Base-by-base conservation (phyloP, 2,797 vertebrate genomes). In the Clarias pachynema region DNA sequence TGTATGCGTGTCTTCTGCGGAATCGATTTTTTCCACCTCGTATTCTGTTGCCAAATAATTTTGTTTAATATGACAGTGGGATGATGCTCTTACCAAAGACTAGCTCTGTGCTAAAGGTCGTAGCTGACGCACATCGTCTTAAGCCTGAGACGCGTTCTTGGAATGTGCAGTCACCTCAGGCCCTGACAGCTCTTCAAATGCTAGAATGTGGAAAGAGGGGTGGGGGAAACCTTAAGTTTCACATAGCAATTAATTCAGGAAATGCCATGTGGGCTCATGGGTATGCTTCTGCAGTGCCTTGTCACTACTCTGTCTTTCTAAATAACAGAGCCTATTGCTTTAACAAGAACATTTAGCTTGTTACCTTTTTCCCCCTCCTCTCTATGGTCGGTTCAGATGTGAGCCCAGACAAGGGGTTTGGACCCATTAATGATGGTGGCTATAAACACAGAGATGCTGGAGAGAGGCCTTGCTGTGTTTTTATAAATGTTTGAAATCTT, bases 171-270 rank as follows among this genome's bases (percentile, higher is more conserved):
- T 87, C n/a, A 92, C 92, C 92, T 88, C 77, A 63, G 90, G 91
- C 89, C 79, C 87, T 86, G 89, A 89, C 91, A 93, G 91, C 91
- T 92, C 82, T 91, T 93, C 83, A 86, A 85, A 82, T 65, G 26
- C 69, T n/a, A 87, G 60, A 86, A 44, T 75, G 44, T 73, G 65
- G 72, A 31, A 10, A 89, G 72, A 59, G 49, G 40, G 75, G 63
- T 31, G 66, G 22, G 63, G 68, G 40, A 75, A 74, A 6, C 26
- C 34, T 68, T 44, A 40, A 87, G 84, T 82, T 81, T 75, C 56
- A 75, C 49, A 15, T 20, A 59, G 57, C 69, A 57, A 34, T 84
- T 82, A 86, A 81, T 83, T 86, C 0, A 1, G 57, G 31, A 44
- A 68, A 63, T 60, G n/a, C 2, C 7, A 4, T 59, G 18, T 84